phyloP scores from a whole-genome alignment of 2,888 invertebrate genomes.

The Craniophora ligustri region DNA sequence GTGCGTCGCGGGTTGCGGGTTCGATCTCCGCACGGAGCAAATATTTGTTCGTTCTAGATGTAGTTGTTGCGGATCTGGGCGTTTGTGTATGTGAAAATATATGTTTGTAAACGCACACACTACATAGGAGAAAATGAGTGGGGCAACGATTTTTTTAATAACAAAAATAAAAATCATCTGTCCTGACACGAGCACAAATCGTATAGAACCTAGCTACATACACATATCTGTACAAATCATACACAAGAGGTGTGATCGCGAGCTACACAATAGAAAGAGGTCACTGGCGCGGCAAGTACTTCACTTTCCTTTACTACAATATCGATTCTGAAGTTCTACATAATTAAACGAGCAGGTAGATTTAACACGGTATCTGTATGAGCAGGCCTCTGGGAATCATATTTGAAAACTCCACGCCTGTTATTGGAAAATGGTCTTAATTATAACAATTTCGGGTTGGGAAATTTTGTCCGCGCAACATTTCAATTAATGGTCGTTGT shows the following conservation, averaged over 20 bases:
- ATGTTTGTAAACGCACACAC: too few species aligned
- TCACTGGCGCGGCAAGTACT: slow-evolving; percentile 60
- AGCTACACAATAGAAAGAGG: slow-evolving; percentile 65
- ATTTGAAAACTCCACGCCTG: slow-evolving; percentile 9
- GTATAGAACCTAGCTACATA: slow-evolving; percentile 16
- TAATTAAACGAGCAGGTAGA: slow-evolving; percentile 34
- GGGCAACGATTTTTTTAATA: too few species aligned
- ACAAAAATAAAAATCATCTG: background rate
- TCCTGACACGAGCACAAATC: background rate
- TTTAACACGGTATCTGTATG: slow-evolving; percentile 19
- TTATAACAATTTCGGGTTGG: background rate
- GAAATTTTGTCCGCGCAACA: background rate
- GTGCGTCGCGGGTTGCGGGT: too few species aligned
- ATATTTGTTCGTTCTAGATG: too few species aligned
- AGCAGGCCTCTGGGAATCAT: slow-evolving; percentile 23
- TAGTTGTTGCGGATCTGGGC: too few species aligned
- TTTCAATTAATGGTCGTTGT: background rate
- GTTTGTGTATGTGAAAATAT: too few species aligned
- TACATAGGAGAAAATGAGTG: too few species aligned
- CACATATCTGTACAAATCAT: slow-evolving; percentile 23
- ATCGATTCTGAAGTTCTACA: slow-evolving; percentile 54
- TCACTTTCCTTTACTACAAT: slow-evolving; percentile 51
- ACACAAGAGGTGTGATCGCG: slow-evolving; percentile 53
- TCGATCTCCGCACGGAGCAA: too few species aligned
- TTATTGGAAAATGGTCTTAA: slow-evolving; percentile 12